Evolutionary conservation across 2,113 vertebrate genomes (phyloP).

Genomic region (Microcebus tavaratra): DNA sequence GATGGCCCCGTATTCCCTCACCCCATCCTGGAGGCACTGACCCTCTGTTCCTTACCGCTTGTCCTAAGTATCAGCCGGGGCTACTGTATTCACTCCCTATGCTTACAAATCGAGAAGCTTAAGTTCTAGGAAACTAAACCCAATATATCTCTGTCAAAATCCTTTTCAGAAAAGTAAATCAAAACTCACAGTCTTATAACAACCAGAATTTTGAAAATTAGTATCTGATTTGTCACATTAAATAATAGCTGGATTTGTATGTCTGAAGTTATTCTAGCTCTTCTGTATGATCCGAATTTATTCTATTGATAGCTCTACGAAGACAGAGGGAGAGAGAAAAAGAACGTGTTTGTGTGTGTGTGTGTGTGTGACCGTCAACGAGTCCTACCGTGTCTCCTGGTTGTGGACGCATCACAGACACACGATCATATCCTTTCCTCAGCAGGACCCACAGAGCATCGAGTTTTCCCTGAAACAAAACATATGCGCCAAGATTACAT

Average conservation of each 20-base stretch:
- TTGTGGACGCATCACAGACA: slow-evolving; percentile 97
- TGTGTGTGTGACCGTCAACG: no score
- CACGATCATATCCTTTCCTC: slow-evolving; percentile 95
- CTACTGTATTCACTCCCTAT: background rate
- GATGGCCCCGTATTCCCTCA: background rate
- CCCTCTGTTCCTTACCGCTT: background rate
- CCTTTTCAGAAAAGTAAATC: slow-evolving; percentile 27
- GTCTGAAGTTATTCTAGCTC: background rate
- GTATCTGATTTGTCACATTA: background rate
- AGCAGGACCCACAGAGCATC: slow-evolving; percentile 96
- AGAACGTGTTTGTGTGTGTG: rapidly evolving
- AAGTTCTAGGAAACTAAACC: background rate
- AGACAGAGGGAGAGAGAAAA: background rate
- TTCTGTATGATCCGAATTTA: background rate
- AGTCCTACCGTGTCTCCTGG: slow-evolving; percentile 96
- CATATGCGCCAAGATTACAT: slow-evolving; percentile 44
- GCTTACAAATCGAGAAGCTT: background rate
- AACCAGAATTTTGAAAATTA: background rate
- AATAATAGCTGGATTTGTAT: background rate
- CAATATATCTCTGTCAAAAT: background rate
- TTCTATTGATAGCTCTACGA: background rate
- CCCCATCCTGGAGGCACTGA: background rate
- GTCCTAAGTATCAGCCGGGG: background rate
- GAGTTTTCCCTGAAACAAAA: slow-evolving; percentile 91
- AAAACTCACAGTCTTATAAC: background rate